A percentile compares a stretch with the other conserved stretches of the same genome.
phyloP scores from a whole-genome alignment of 2,888 invertebrate genomes.

The Tenodera sinensis region DNA sequence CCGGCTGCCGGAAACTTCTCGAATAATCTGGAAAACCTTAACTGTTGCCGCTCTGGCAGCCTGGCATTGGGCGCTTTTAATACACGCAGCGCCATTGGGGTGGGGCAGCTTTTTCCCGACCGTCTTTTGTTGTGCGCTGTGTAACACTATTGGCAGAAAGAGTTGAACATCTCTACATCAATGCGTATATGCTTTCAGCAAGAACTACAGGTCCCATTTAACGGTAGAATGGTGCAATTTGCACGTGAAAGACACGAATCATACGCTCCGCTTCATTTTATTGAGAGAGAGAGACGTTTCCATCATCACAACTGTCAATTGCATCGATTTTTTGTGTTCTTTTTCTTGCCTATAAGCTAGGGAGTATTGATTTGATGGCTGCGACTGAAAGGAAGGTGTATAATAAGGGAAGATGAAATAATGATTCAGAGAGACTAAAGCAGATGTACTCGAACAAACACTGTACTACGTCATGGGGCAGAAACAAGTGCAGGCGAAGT shows the following conservation, averaged over 20 bases:
- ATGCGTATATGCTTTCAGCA: too few relatives aligned
- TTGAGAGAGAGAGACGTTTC: background rate
- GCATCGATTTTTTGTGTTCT: background rate
- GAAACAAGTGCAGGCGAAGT: background rate
- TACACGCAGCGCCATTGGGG: too few relatives aligned
- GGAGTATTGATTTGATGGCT: background rate
- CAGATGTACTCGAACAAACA: background rate
- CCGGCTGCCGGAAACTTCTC: too few relatives aligned
- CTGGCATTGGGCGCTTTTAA: too few relatives aligned
- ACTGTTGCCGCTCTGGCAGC: too few relatives aligned
- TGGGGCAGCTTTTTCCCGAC: too few relatives aligned
- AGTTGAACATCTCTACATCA: too few relatives aligned
- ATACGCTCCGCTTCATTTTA: background rate
- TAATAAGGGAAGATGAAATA: background rate
- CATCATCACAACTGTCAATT: background rate
- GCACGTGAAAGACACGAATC: background rate
- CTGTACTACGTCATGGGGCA: background rate
- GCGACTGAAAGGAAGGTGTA: background rate
- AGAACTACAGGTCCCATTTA: background rate
- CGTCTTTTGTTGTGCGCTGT: too few relatives aligned
- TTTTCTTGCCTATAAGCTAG: background rate
- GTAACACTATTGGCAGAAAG: too few relatives aligned
- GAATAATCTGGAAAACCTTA: too few relatives aligned
- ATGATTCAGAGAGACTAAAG: background rate
- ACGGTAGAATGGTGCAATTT: background rate